Evolutionary conservation across 2,113 vertebrate genomes (phyloP).

Genomic region (Indri indri): DNA sequence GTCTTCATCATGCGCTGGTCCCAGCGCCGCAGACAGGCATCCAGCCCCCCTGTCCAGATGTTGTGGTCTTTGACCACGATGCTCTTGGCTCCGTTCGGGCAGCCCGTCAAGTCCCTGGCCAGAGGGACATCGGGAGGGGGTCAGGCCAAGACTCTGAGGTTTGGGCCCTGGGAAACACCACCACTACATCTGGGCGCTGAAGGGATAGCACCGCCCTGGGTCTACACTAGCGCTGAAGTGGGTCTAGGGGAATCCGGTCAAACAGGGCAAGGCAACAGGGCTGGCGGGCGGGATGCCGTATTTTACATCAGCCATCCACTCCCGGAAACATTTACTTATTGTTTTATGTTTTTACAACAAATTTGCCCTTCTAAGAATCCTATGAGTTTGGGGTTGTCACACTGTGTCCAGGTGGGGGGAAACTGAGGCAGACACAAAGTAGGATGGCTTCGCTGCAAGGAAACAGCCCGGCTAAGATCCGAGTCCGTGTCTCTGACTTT

Average conservation of each 20-base stretch:
- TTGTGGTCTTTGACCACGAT: not conserved
- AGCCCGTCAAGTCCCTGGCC: not conserved
- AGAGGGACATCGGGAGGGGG: fast-evolving
- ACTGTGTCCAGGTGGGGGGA: not conserved
- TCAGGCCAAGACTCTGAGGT: not conserved
- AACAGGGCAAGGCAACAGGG: too few relatives aligned
- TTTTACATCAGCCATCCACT: fast-evolving
- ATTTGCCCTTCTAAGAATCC: too few relatives aligned
- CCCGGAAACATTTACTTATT: fast-evolving
- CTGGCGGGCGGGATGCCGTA: fast-evolving
- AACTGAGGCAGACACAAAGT: not conserved
- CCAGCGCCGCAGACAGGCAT: conserved; percentile 33
- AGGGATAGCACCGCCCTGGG: not conserved
- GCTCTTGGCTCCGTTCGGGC: not conserved
- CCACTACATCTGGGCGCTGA: not conserved
- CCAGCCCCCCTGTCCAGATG: conserved; percentile 4
- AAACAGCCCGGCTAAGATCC: not conserved
- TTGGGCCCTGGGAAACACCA: not conserved
- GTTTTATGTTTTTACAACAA: not conserved
- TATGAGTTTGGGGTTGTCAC: too few relatives aligned
- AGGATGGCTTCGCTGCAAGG: fast-evolving
- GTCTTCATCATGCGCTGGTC: not conserved
- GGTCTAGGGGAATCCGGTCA: not conserved
- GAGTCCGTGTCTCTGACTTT: too few relatives aligned
- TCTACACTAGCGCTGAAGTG: not conserved